Percentiles rank a stretch among this genome's conserved stretches.
Evolutionary conservation across 2,113 vertebrate genomes (phyloP).

Genomic region (Gadus macrocephalus): DNA sequence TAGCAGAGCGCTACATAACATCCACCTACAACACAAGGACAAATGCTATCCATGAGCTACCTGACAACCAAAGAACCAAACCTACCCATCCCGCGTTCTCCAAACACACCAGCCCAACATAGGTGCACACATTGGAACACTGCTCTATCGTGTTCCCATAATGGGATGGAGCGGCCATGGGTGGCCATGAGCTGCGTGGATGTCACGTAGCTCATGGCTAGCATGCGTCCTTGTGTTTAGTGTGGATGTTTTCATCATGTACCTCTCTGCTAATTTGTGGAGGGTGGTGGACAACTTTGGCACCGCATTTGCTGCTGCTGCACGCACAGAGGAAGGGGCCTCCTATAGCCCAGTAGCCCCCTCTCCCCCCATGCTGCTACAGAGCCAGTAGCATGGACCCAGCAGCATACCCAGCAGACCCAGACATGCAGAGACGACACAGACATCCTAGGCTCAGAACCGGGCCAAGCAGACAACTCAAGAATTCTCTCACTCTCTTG

Average conservation of each 20-base stretch:
- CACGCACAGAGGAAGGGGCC: constrained; percentile 9
- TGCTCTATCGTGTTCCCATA: no score
- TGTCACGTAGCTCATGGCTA: no score
- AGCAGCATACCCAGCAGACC: constrained; percentile 20
- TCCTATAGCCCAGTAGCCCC: constrained; percentile 30
- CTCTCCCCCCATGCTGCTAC: constrained; percentile 20
- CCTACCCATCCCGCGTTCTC: neutral
- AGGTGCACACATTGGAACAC: neutral
- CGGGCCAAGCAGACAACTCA: constrained; percentile 40
- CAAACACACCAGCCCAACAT: constrained; percentile 25
- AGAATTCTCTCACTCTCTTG: constrained; percentile 22
- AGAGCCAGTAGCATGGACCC: constrained; percentile 23
- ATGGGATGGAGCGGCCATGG: no score
- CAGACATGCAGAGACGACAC: constrained; percentile 45
- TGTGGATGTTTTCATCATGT: no score
- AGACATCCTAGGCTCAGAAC: constrained; percentile 22
- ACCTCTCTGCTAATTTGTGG: no score
- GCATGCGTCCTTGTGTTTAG: no score
- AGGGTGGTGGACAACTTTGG: no score
- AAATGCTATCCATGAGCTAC: constrained; percentile 10
- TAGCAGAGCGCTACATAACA: constrained; percentile 8
- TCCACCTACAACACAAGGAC: constrained; percentile 12
- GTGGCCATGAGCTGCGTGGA: no score
- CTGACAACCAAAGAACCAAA: constrained; percentile 1
- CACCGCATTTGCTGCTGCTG: no score